Evolutionary conservation across 2,113 vertebrate genomes (phyloP).

Genomic region (pig (Sus scrofa)): T2T-Sscrofa CM000824.6:191820501-191821000

Average conservation of each 20-base stretch:
- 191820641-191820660: not conserved
- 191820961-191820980: conserved; percentile 18
- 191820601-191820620: not conserved
- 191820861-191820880: not conserved
- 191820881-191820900: not conserved
- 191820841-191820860: not conserved
- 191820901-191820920: not conserved
- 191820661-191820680: not conserved
- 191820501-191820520: not conserved
- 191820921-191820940: not conserved
- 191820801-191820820: not conserved
- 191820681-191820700: not conserved
- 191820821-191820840: not conserved
- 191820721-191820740: not conserved
- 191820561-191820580: not conserved
- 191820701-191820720: conserved; percentile 15
- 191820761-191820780: not conserved
- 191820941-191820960: not conserved
- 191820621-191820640: not conserved
- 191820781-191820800: not conserved
- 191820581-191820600: not conserved
- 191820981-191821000: not conserved
- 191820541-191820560: conserved; percentile 22
- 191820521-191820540: not conserved
- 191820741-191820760: not conserved